Conservation (phyloP, 2,888 invertebrate genomes). For the Drosophila nr. perissopoda region DNA sequence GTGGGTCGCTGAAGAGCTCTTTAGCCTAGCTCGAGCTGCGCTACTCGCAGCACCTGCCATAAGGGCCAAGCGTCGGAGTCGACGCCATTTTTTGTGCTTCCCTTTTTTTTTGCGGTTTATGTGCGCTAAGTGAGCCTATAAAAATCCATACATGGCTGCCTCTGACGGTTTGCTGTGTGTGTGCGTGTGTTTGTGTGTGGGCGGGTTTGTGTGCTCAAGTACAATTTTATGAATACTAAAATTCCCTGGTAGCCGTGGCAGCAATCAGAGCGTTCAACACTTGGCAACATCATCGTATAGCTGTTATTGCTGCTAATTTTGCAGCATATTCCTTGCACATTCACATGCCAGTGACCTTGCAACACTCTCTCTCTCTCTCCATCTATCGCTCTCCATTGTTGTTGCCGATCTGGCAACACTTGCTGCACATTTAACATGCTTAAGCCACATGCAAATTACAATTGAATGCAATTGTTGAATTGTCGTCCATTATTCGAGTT, state of each 20-base stretch:
- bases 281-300: conserved; percentile 56
- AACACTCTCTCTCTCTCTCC: neutral
- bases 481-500: conserved; percentile 30
- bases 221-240: conserved; percentile 78
- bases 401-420: neutral
- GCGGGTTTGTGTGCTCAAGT: conserved; percentile 55
- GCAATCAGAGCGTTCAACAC: conserved; percentile 76
- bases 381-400: neutral
- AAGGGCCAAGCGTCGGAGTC: conserved; percentile 33
- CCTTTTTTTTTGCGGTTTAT: conserved; percentile 64
- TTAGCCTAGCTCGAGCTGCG: conserved; percentile 44
- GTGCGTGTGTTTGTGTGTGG: neutral
- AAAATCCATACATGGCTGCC: conserved; percentile 72
- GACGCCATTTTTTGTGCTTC: conserved; percentile 37
- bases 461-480: conserved; percentile 42
- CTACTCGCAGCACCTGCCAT: conserved; percentile 37
- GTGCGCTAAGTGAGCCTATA: conserved; percentile 80
- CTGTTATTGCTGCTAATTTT: conserved; percentile 65
- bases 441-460: conserved; percentile 39
- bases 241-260: conserved; percentile 37
- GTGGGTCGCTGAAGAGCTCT: conserved; percentile 52
- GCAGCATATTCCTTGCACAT: conserved; percentile 39
- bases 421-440: conserved; percentile 28
- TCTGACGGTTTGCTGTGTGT: conserved; percentile 14
- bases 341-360: conserved; percentile 48